Evolutionary conservation across 2,797 vertebrate species (phyloP).

Genomic region (Eidolon dupreanum): DNA sequence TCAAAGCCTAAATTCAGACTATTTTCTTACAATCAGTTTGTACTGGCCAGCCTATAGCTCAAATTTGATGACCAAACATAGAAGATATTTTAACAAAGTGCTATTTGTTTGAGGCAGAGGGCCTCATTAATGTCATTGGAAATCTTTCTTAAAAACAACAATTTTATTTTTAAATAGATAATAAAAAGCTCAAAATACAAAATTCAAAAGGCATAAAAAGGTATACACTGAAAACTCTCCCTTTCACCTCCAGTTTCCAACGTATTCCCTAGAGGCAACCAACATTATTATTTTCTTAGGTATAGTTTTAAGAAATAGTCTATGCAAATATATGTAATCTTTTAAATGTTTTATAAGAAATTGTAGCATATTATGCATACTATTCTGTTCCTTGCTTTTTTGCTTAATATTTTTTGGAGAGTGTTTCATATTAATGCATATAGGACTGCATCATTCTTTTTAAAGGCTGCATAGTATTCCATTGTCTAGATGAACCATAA

Average conservation of each 20-base stretch:
- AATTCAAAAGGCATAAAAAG: neutral
- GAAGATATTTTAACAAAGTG: neutral
- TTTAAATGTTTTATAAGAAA: neutral
- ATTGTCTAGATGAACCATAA: neutral
- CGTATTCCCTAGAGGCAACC: neutral
- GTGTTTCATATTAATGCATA: neutral
- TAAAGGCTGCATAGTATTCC: neutral
- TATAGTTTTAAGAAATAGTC: neutral
- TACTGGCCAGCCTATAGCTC: neutral
- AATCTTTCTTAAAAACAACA: neutral
- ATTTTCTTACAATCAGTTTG: neutral
- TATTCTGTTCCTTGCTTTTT: neutral
- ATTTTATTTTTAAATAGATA: neutral
- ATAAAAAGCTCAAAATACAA: neutral
- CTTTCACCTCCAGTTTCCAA: neutral
- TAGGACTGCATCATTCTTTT: neutral
- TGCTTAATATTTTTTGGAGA: neutral
- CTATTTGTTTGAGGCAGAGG: neutral
- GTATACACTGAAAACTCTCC: neutral
- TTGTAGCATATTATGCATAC: neutral
- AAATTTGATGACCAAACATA: neutral
- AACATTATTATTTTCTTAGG: neutral
- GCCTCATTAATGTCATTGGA: neutral
- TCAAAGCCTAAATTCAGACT: neutral
- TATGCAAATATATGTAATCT: slow-evolving; percentile 4